Percentiles rank a stretch among this genome's conserved stretches.
phyloP scores from a whole-genome alignment of 1,140 invertebrate genomes.

The Drosophila rhopaloa region DNA sequence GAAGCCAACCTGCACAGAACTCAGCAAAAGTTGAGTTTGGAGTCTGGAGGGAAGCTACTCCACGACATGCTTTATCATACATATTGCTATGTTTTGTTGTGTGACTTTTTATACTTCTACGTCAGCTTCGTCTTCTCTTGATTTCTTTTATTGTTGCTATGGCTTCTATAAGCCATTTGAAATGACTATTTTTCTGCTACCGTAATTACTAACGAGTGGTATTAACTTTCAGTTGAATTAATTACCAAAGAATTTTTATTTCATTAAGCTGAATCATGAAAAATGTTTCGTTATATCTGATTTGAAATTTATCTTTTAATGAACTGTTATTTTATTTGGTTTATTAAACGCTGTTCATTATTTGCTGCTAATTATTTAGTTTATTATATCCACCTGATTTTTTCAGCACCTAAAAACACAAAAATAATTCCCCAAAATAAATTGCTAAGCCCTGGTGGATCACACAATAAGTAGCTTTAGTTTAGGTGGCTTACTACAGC shows the following conservation, averaged over 20 bases:
- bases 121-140: constrained; percentile 2
- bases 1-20: constrained; percentile 10
- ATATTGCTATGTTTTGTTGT: constrained; percentile 46
- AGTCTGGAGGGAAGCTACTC: not conserved
- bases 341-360: not conserved
- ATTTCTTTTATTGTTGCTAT: constrained; percentile 9
- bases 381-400: not conserved
- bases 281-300: not conserved
- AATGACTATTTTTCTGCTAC: not conserved
- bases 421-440: constrained; percentile 5
- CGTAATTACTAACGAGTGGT: too few relatives aligned
- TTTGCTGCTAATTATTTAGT: not conserved
- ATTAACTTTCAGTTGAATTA: not conserved
- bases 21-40: constrained; percentile 2
- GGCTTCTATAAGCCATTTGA: not conserved
- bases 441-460: constrained; percentile 1
- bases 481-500: constrained; percentile 8
- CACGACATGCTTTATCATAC: constrained; percentile 47
- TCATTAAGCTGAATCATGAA: not conserved
- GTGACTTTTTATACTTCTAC: constrained; percentile 12
- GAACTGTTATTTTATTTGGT: too few relatives aligned
- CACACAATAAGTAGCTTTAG: not conserved
- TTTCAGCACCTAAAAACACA: not conserved
- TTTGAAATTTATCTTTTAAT: not conserved
- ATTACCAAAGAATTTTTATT: not conserved